Base-by-base conservation (phyloP, 2,797 vertebrate genomes). In the Xenopus petersii region DNA sequence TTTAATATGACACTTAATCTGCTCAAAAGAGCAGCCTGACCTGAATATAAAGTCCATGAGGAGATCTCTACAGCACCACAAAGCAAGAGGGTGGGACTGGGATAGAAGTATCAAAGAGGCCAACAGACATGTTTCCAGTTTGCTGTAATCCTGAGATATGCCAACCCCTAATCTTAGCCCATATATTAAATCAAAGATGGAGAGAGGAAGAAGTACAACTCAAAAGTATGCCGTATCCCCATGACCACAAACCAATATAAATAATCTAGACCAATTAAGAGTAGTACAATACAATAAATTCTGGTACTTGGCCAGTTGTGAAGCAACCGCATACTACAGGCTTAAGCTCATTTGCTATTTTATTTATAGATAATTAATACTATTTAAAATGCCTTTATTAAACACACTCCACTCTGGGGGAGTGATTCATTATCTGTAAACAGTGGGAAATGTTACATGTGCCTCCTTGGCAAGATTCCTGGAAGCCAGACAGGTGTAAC, bases 11-110 rank as follows among this genome's bases (percentile, higher is more conserved):
- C 94, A 94, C 91, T 83, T 84, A 93, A 92, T 92, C 90, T 86
- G 90, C 92, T 87, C 85, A 54, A 73, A 79, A 75, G 71, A 86
- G 87, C 84, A 88, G 94, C 90, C 93, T 88, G 91, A 97, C 95
- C 95, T 97, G 95, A 97, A 97, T 94, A 93, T 77, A 86, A 89
- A 89, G 89, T 86, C 85, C 87, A 89, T 82, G 71, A 87, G 88
- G 86, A 85, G 87, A 82, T 85, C 30, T 83, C 87, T 90, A 86
- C 81, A 84, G 84, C 81, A 85, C 80, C 81, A 70, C 81, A 81
- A 70, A 82, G 81, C 82, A 87, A 81, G 84, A 87, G 86, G 86
- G 81, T 64, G 42, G 72, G 79, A 80, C n/a, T 47, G 74, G 68
- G 62, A 51, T 17, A 59, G 42, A 51, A 61, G 64, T 56, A 42